Evolutionary conservation across 2,888 invertebrate genomes (phyloP), one percentile per base, ranked within the genome.

Genomic region (Acholoe squamosa): DNA sequence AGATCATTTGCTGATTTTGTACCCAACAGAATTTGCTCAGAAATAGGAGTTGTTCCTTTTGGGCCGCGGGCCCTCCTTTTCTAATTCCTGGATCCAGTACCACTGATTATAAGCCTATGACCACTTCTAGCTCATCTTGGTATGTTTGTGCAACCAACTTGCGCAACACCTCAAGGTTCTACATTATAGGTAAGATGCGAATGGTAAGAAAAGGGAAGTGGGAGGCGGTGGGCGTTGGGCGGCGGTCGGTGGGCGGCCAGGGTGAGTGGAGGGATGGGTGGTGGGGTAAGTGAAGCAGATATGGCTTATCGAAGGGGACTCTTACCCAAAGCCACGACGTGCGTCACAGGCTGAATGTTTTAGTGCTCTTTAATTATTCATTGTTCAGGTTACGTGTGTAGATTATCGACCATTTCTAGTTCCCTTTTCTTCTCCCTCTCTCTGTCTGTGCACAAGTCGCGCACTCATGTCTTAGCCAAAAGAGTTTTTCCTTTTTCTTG

Each of bases 351-450:
- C 3, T 61, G 61, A 19, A 61, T 61, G 22, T 61, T 61, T 61
- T 61, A 61, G n/a, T n/a, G n/a, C 22, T 19, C 19, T 61, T 61
- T 61, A 61, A 61, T 61, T 61, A 61, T 61, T 61, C 19, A 61
- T n/a, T 61, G n/a, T 61, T n/a, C 61, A 61, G 61, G 61, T 61
- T 61, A 61, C 61, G 22, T n/a, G 61, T 61, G 61, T 61, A 61
- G 61, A 61, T 61, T 61, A 61, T 61, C 61, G 61, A 61, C 61
- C 61, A n/a, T 61, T 19, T 19, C 22, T n/a, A 61, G 61, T 61
- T 61, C 61, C n/a, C n/a, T 61, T n/a, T 61, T 54, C 54, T n/a
- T n/a, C n/a, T n/a, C n/a, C 61, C 61, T 61, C n/a, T 3, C 61
- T n/a, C 7, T 61, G 61, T n/a, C 61, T 61, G 22, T 61, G 14